Conservation (phyloP, 2,113 vertebrate species). For the Prietella phreatophila region DNA sequence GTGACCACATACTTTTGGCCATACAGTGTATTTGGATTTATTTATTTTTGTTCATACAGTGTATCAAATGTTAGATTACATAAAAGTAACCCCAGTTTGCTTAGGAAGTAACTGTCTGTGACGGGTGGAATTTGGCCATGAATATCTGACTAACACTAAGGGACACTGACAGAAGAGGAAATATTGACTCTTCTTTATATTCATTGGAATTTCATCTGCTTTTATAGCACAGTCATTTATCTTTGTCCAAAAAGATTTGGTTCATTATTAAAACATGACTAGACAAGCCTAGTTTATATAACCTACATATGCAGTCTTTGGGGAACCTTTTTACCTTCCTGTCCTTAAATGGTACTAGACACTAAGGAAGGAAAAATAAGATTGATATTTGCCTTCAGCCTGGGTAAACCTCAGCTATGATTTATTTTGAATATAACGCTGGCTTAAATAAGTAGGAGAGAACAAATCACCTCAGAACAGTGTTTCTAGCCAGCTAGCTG, state of each 20-base stretch:
- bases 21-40: neutral
- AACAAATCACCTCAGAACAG: neutral
- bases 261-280: conserved; percentile 4
- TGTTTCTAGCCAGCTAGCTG: neutral
- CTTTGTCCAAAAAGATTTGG: neutral
- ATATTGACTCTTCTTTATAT: neutral
- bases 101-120: neutral
- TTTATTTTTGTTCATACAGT: neutral
- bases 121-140: neutral
- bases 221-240: neutral
- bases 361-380: neutral
- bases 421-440: neutral
- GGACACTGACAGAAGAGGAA: neutral
- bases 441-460: neutral
- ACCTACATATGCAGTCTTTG: neutral
- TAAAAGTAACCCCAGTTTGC: neutral
- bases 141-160: neutral
- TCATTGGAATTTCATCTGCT: neutral
- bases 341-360: neutral
- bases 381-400: neutral
- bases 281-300: neutral
- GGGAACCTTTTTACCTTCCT: neutral
- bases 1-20: too few species aligned
- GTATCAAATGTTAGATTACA: neutral
- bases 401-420: neutral